Base-by-base conservation (phyloP, 2,888 invertebrate genomes). In the Nesidiocoris tenuis region DNA sequence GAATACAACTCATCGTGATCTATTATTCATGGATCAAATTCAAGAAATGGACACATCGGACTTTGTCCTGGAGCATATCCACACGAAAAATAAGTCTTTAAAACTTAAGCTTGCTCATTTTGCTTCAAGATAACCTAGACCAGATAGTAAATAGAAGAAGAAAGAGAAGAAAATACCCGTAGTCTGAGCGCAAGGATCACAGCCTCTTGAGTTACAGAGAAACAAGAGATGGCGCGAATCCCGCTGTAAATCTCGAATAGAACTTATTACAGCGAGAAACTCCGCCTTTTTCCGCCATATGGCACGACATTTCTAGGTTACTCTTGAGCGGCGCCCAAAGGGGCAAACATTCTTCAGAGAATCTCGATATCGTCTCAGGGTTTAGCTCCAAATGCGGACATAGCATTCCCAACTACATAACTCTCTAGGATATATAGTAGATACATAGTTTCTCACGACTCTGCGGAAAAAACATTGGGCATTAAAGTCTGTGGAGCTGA, bases 271-370 rank as follows among this genome's bases (percentile, higher is more conserved):
- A 21, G 21, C 12, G 39, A 12, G 39, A 39, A 55, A 55, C 22
- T 55, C 67, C 67, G 67, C 67, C 67, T 67, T 67, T 65, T 55
- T 39, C 39, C 55, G 67, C 67, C 67, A 67, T 67, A 67, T 67
- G 67, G 67, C 67, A 67, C 19, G 67, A 67, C 55, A 67, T 39
- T 67, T 67, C 55, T 67, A 22, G 67, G 67, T 16, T 65, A 12
- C 54, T 55, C 55, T 55, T 23, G 25, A 65, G 19, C 65, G 22
- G 39, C 39, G 39, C 12, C 39, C 39, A 12, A 39, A 39, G 12
- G 12, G 39, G 5, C 39, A 12, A 39, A 39, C 39, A 39, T 39
- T 39, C 39, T 39, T 39, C 39, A 39, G 39, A 39, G 5, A 39
- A 39, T 39, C 39, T 12, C 39, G 39, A 39, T 39, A 39, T 39